Evolutionary conservation across 2,113 vertebrate species (phyloP), one percentile per base, ranked within the genome.

Genomic region (Gobius niger): DNA sequence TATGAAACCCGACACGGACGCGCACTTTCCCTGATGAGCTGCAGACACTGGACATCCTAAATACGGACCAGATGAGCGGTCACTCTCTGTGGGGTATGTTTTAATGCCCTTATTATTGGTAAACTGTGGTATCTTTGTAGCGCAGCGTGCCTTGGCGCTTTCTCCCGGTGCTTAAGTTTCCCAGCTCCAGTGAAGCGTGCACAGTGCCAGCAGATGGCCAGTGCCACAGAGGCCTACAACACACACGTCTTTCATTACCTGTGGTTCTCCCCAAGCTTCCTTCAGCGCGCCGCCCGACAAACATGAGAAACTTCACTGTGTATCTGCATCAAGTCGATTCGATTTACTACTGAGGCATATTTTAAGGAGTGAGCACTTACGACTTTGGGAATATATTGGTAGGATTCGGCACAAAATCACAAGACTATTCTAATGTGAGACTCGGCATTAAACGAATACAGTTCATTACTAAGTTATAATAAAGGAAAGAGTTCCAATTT

Each of bases 131-230:
- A 70, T 87, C 51, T 24, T 64, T 80, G 80, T 87, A 80, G 80
- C 80, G 69, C 65, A 56, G 51, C 65, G 18, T 64, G 69, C 46
- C 67, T 78, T 66, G 75, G 78, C 73, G 44, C 65, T 82, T 80
- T 89, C 89, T 92, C 85, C 79, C 79, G 60, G 91, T 92, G 91
- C 89, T 88, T 76, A 71, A 86, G 85, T 91, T 89, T 91, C 78
- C 47, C 80, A 68, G 82, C 82, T 85, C 76, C 81, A 82, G 70
- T 78, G 81, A 80, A 85, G 84, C 77, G 8, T 65, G 68, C 71
- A 62, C 16, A 70, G 78, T 85, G 78, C 86, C 81, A 87, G 79
- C 81, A 81, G 78, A 84, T 78, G 85, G 80, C 83, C 79, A 65
- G 66, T 65, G 76, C 73, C 65, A 67, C 86, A 88, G 90, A 85